These are phyloP conservation scores for Cheilosia vernalis DNA, from an alignment of 2,888 invertebrate genomes.

Conservation along the genomic window DNA sequence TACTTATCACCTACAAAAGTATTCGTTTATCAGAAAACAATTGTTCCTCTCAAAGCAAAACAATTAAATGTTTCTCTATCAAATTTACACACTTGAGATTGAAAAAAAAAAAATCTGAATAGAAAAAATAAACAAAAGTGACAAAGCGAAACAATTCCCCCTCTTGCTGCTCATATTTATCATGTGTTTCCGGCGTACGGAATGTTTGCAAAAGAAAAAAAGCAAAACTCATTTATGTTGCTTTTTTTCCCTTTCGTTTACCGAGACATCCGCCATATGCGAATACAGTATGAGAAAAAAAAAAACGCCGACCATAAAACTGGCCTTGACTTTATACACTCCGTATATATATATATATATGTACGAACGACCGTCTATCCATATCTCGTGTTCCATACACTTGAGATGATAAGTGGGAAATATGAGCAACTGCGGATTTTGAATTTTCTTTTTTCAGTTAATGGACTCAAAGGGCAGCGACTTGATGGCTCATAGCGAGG, in stretches of 20 bases:
- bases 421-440: constrained; percentile 25
- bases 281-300: constrained; percentile 45
- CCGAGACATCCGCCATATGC: constrained; percentile 70
- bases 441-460: constrained; percentile 11
- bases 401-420: constrained; percentile 55
- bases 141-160: constrained; percentile 13
- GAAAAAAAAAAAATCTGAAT: neutral
- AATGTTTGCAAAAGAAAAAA: constrained; percentile 40
- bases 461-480: constrained; percentile 3
- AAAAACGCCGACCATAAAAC: constrained; percentile 48
- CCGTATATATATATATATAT: constrained; percentile 1
- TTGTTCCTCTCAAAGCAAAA: too few species aligned
- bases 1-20: too few species aligned
- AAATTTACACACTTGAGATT: too few species aligned
- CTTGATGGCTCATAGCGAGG: neutral
- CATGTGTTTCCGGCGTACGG: constrained; percentile 59
- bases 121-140: constrained; percentile 11
- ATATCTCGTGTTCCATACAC: constrained; percentile 12
- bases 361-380: neutral
- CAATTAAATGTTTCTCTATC: too few species aligned
- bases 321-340: constrained; percentile 71
- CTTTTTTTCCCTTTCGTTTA: constrained; percentile 41
- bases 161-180: constrained; percentile 40
- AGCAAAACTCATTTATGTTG: constrained; percentile 59
- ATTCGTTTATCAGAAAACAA: too few species aligned